These are phyloP conservation scores for Merops nubicus DNA, from an alignment of 2,113 vertebrate genomes.

Conservation along the genomic window DNA sequence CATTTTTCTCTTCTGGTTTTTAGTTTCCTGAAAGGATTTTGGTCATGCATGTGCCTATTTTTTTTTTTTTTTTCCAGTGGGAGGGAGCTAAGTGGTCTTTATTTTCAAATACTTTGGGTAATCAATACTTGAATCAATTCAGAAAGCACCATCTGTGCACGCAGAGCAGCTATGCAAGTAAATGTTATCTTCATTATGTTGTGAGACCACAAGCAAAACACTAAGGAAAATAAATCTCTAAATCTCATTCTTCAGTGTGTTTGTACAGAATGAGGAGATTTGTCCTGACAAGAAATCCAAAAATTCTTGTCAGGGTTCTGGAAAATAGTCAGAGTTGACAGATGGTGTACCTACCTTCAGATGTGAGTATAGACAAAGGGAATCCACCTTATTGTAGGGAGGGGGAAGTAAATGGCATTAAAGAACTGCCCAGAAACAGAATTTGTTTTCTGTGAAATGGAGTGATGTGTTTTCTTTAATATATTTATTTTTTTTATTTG, in stretches of 20 bases:
- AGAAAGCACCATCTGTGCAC: neutral
- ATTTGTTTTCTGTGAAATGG: neutral
- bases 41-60: neutral
- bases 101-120: neutral
- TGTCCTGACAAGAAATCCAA: neutral
- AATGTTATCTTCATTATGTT: neutral
- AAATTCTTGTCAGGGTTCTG: neutral
- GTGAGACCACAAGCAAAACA: neutral
- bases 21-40: neutral
- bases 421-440: neutral
- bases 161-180: neutral
- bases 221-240: neutral
- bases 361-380: constrained; percentile 11
- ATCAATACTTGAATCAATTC: neutral
- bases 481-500: neutral
- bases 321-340: constrained; percentile 11
- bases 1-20: neutral
- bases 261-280: neutral
- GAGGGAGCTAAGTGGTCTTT: neutral
- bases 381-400: neutral
- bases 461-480: neutral
- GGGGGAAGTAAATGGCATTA: neutral
- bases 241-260: neutral
- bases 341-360: constrained; percentile 10
- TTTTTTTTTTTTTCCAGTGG: too few species aligned